phyloP scores from a whole-genome alignment of 1,140 invertebrate genomes.

The Leptinotarsa undecemlineata region DNA sequence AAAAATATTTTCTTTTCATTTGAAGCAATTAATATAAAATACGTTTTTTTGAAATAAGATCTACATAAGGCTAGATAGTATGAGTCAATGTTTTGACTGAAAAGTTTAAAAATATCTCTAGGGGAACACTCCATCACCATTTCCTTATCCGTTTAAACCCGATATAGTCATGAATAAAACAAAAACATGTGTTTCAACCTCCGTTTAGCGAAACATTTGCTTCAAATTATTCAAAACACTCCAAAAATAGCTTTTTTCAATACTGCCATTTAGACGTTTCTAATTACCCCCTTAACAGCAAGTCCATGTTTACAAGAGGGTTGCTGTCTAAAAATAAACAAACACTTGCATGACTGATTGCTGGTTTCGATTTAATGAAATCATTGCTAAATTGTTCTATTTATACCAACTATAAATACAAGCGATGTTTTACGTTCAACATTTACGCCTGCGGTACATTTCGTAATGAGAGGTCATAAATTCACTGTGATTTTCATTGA shows the following conservation, averaged over 20 bases:
- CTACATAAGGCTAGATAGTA: too few relatives aligned
- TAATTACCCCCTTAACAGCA: neutral
- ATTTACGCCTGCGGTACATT: neutral
- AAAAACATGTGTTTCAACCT: neutral
- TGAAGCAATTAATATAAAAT: too few relatives aligned
- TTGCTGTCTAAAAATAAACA: constrained; percentile 6
- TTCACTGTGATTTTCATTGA: neutral
- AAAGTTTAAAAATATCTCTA: neutral
- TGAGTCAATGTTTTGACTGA: neutral
- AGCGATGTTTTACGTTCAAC: neutral
- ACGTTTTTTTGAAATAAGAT: too few relatives aligned
- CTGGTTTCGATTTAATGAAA: neutral
- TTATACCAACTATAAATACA: neutral
- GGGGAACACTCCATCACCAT: neutral
- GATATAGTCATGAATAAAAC: constrained; percentile 3
- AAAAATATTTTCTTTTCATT: too few relatives aligned
- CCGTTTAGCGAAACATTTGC: neutral
- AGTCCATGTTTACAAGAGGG: neutral
- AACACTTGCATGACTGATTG: neutral
- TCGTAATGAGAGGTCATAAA: neutral
- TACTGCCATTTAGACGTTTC: neutral
- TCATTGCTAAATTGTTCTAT: constrained; percentile 6
- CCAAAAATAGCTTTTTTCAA: neutral
- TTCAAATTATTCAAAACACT: neutral
- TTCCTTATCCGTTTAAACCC: neutral